Evolutionary conservation across 2,113 vertebrate genomes (phyloP).

Genomic region (Columbina picui): DNA sequence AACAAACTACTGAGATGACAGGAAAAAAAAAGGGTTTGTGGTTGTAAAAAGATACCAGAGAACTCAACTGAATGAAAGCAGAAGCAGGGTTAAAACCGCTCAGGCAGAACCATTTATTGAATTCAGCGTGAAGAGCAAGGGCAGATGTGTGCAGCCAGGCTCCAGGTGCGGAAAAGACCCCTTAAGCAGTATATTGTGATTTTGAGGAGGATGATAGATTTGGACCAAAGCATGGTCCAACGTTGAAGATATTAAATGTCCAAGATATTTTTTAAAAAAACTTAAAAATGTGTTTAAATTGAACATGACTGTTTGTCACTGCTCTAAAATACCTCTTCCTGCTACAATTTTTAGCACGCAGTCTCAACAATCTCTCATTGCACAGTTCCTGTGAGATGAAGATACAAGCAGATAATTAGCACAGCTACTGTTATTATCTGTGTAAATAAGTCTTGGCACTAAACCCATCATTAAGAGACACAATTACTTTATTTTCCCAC

Average conservation of each 20-base stretch:
- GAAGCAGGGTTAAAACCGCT: constrained; percentile 3
- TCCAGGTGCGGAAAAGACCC: constrained; percentile 8
- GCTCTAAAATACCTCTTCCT: not conserved
- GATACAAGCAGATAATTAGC: not conserved
- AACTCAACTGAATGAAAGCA: constrained; percentile 12
- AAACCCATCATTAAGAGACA: not conserved
- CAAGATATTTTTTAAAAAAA: not conserved
- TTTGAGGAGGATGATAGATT: constrained; percentile 18
- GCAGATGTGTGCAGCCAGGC: constrained; percentile 29
- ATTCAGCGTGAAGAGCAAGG: not conserved
- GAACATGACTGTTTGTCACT: not conserved
- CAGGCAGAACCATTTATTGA: constrained; percentile 21
- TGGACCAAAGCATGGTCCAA: not conserved
- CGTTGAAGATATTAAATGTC: not conserved
- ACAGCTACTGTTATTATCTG: not conserved
- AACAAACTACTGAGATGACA: not conserved
- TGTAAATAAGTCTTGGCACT: not conserved
- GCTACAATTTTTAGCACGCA: not conserved
- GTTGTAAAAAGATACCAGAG: not conserved
- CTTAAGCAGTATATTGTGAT: not conserved
- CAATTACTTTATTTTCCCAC: constrained; percentile 23
- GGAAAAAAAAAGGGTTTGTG: not conserved
- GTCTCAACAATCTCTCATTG: not conserved
- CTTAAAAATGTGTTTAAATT: not conserved
- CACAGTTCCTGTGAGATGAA: not conserved